Evolutionary conservation across 2,113 vertebrate genomes (phyloP), one percentile per base, ranked within the genome.

Genomic region (Hucho hucho): DNA sequence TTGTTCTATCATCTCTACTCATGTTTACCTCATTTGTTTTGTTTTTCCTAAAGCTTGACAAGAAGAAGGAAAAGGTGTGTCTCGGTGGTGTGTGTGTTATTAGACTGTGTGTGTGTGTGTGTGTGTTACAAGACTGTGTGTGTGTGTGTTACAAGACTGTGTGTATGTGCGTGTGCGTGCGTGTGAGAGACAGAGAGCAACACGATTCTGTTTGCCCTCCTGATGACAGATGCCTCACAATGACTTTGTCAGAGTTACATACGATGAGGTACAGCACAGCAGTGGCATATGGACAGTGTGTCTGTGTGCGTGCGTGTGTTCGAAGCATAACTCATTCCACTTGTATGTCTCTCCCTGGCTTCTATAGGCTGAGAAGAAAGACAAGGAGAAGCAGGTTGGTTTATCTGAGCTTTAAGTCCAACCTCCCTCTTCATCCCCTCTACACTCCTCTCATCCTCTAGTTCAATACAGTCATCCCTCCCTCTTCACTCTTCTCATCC

Each of bases 381-480:
- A 90, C 79, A 81, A 81, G 79, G 89, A 90, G 82, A 92, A 92
- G 77, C 87, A 92, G 90, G 90, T 92, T 73, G 56, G 89, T 91
- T 79, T 49, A 6, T 75, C 53, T 49, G 24, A 25, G 64, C 24
- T 25, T 29, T 12, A 24, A 18, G 47, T 32, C 74, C 68, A 29
- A 0, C 3, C 49, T 75, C 46, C 6, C 56, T 37, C 29, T 20
- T 56, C 9, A 56, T 47, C 22, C 67, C 2, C 6, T 29, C 4
- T 32, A 6, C 29, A 32, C 29, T 29, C 6, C 14, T 28, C 26
- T 58, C 53, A 13, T 58, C 53, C 53, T 58, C 11, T 18, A 3
- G 46, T 13, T 14, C 46, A 13, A 7, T 49, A 49, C 9, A 14
- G 1, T 67, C 2, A 13, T 67, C 29, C 28, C 28, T 37, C 65